Evolutionary conservation across 2,113 vertebrate species (phyloP), one percentile per base, ranked within the genome.

Genomic region (Leiothrix lutea): DNA sequence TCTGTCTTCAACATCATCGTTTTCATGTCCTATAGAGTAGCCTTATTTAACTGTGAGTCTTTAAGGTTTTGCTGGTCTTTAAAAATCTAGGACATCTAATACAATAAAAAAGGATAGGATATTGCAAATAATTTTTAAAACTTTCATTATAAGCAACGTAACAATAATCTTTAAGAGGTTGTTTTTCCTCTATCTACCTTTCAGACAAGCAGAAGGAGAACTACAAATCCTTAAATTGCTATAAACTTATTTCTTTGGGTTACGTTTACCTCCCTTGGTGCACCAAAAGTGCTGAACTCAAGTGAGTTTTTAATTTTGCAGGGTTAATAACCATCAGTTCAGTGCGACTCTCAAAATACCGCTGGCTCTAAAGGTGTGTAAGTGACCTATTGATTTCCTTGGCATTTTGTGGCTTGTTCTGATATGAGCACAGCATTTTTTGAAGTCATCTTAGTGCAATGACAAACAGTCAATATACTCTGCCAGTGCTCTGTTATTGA

Each of bases 331-430:
- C 94, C 93, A 88, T 64, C 77, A 94, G 61, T 89, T 92, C 91
- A 69, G 61, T 60, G 65, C 44, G 73, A 56, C 73, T 94, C 47
- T 90, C 64, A 62, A 48, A 92, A 92, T 72, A 91, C 65, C 0
- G 0, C 78, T 78, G 83, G 31, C 57, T 92, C 62, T 51, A 33
- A 89, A 94, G 66, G 74, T 81, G 77, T 54, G 29, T 66, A 66
- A 89, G 72, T 80, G 93, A 96, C 72, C 73, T 96, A 90, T 97
- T 82, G 94, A 95, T 96, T 95, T 95, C 85, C 57, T 82, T 9
- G 1, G 74, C 4, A 5, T 85, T 93, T 88, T 82, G 92, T 92
- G 78, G 48, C 85, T 95, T 79, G 80, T 83, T 90, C 80, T 86
- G 65, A 88, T 89, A 92, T 72, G 70, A 95, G 70, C 45, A 91